Conservation (phyloP, 2,888 invertebrate genomes). For the Heliconius ismenius region DNA sequence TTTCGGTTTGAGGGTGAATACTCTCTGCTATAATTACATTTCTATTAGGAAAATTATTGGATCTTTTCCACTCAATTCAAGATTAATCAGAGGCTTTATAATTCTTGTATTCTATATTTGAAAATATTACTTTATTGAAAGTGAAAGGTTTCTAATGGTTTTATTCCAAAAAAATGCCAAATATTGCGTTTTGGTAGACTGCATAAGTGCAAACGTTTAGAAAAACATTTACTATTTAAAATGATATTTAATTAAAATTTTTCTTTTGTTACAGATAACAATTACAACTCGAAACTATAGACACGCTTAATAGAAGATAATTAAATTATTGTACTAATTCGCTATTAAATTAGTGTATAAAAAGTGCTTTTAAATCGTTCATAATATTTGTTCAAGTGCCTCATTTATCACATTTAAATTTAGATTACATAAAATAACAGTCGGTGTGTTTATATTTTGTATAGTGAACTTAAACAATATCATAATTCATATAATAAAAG, state of each 20-base stretch:
- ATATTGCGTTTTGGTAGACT: background rate
- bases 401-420: slow-evolving; percentile 50
- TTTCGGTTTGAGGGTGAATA: slow-evolving; percentile 32
- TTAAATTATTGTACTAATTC: slow-evolving; percentile 19
- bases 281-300: slow-evolving; percentile 8
- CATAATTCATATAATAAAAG: slow-evolving; percentile 39
- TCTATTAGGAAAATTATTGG: slow-evolving; percentile 21
- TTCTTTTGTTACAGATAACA: slow-evolving; percentile 45
- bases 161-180: background rate
- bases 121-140: background rate
- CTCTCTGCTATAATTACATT: slow-evolving; percentile 33
- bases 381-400: slow-evolving; percentile 54
- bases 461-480: slow-evolving; percentile 32
- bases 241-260: no score
- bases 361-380: slow-evolving; percentile 48
- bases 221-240: background rate
- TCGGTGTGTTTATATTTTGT: slow-evolving; percentile 24
- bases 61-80: slow-evolving; percentile 19
- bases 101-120: background rate
- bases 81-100: slow-evolving; percentile 2
- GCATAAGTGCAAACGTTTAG: background rate
- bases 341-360: slow-evolving; percentile 46
- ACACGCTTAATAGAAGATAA: slow-evolving; percentile 6
- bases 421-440: slow-evolving; percentile 33
- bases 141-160: no score